Percentiles rank a stretch among this genome's conserved stretches.
These are phyloP conservation scores for Cetoscarus ocellatus DNA, from an alignment of 2,797 vertebrate species.

Conservation along the genomic window DNA sequence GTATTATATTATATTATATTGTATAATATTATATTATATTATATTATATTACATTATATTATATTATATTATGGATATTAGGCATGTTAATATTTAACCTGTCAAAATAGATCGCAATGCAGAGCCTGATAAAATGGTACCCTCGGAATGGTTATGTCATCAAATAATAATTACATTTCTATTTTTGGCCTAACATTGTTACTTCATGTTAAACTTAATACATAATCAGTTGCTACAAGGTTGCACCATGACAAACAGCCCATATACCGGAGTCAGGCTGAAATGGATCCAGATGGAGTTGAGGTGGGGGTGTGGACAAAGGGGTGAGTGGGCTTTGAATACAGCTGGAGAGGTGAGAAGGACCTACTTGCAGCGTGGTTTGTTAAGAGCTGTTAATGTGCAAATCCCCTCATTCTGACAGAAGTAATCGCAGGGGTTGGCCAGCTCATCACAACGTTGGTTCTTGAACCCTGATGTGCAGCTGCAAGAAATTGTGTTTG, in stretches of 20 bases:
- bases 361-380: slow-evolving; percentile 99
- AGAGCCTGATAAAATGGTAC: no score
- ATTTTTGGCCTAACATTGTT: not conserved
- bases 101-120: no score
- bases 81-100: no score
- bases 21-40: no score
- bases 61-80: no score
- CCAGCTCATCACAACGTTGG: slow-evolving; percentile 99
- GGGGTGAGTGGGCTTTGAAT: slow-evolving; percentile 72
- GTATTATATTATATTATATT: no score
- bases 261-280: slow-evolving; percentile 48
- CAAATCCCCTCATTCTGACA: slow-evolving; percentile 99
- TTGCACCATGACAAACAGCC: slow-evolving; percentile 43
- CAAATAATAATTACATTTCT: no score
- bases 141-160: no score
- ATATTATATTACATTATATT: no score
- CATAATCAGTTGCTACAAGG: slow-evolving; percentile 70
- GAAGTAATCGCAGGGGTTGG: slow-evolving; percentile 99
- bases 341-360: slow-evolving; percentile 75
- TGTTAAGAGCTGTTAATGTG: slow-evolving; percentile 99
- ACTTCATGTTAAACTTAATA: slow-evolving; percentile 57
- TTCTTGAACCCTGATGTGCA: slow-evolving; percentile 99
- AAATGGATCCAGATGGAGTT: slow-evolving; percentile 73
- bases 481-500: slow-evolving; percentile 93
- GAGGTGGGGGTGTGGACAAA: slow-evolving; percentile 58